phyloP scores from a whole-genome alignment of 2,797 vertebrate species.

The Characodon lateralis region DNA sequence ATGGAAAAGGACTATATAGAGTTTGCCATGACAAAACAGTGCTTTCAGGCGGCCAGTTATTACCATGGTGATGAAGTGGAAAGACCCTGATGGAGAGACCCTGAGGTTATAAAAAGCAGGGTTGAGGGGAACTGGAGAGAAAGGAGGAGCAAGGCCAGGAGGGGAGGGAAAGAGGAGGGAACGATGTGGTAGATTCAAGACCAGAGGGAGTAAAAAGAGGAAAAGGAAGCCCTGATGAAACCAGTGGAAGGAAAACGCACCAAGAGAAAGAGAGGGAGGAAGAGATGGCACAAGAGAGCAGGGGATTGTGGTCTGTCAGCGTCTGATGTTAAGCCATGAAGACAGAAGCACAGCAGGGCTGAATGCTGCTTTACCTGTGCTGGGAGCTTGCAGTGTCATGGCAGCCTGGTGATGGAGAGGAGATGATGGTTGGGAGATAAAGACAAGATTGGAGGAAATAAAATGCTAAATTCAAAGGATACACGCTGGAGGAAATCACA shows the following conservation, averaged over 20 bases:
- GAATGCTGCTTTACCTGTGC: slow-evolving; percentile 74
- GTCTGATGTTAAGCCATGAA: slow-evolving; percentile 80
- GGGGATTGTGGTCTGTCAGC: slow-evolving; percentile 44
- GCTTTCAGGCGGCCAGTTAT: slow-evolving; percentile 65
- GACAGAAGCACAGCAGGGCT: slow-evolving; percentile 69
- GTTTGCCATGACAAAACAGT: slow-evolving; percentile 49
- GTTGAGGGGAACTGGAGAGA: slow-evolving; percentile 42
- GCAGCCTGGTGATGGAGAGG: slow-evolving; percentile 54
- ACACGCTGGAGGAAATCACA: slow-evolving; percentile 50
- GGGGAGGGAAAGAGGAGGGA: slow-evolving; percentile 14
- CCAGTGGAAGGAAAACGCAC: slow-evolving; percentile 9
- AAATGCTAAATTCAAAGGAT: slow-evolving; percentile 62
- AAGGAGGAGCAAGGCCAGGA: slow-evolving; percentile 21
- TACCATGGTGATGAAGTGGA: slow-evolving; percentile 79
- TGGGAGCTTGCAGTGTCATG: slow-evolving; percentile 52
- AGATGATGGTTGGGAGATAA: slow-evolving; percentile 65
- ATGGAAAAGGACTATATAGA: slow-evolving; percentile 30
- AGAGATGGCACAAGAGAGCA: slow-evolving; percentile 23
- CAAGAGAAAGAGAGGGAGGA: slow-evolving; percentile 17
- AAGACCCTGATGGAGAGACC: slow-evolving; percentile 70
- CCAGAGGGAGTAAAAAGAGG: slow-evolving; percentile 31
- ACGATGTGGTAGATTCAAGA: slow-evolving; percentile 15
- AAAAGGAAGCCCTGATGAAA: slow-evolving; percentile 42
- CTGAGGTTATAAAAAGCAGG: slow-evolving; percentile 63
- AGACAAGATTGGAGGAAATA: slow-evolving; percentile 52